Conservation (phyloP, 2,113 vertebrate species). For the Percina caprodes region DNA sequence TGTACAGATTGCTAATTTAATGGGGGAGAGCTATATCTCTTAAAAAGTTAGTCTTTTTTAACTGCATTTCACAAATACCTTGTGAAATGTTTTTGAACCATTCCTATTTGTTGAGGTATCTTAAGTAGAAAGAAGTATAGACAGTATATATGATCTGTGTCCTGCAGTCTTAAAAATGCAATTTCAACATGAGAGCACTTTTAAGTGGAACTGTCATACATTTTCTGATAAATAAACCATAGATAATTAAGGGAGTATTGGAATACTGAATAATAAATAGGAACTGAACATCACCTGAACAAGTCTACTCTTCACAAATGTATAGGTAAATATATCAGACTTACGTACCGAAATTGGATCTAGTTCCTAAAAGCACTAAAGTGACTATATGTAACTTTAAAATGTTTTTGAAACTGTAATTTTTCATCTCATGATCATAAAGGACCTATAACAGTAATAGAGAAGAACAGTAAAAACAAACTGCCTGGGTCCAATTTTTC, state of each 20-base stretch:
- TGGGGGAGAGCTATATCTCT: not conserved
- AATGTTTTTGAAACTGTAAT: too few species aligned
- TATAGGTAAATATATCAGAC: not conserved
- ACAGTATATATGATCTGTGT: not conserved
- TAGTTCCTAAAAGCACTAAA: not conserved
- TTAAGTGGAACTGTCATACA: not conserved
- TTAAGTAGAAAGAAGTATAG: not conserved
- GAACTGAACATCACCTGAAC: not conserved
- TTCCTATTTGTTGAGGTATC: not conserved
- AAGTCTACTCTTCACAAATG: not conserved
- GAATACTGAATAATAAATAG: not conserved
- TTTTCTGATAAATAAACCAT: not conserved
- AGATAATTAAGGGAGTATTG: not conserved
- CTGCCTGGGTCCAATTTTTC: too few species aligned
- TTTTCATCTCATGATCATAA: too few species aligned
- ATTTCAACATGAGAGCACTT: not conserved
- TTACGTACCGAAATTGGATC: not conserved
- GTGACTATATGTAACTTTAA: too few species aligned
- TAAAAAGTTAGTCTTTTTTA: not conserved
- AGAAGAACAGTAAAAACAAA: too few species aligned
- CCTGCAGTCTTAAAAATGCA: not conserved
- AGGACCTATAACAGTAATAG: too few species aligned
- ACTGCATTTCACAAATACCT: not conserved
- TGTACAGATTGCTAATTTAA: not conserved
- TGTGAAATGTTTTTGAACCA: not conserved